Evolutionary conservation across 2,113 vertebrate genomes (phyloP).

Genomic region (Todiramphus saurophagus): DNA sequence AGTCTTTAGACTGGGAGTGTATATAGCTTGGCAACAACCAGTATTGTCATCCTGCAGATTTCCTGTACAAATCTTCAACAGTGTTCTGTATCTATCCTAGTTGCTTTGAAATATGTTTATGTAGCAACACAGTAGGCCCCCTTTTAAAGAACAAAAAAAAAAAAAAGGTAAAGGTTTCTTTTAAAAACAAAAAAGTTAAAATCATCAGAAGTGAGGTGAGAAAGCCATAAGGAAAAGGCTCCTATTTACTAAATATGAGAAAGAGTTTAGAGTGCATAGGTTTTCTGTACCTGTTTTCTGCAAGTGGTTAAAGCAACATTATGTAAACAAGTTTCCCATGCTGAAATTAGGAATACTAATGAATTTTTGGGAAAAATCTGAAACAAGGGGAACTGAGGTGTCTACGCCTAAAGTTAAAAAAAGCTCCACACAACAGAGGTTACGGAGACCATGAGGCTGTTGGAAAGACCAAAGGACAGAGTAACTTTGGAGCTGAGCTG

Average conservation of each 20-base stretch:
- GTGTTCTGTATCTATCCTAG: background rate
- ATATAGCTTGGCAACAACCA: background rate
- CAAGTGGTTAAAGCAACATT: background rate
- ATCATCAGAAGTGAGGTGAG: background rate
- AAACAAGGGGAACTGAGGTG: background rate
- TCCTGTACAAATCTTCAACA: background rate
- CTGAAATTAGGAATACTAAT: background rate
- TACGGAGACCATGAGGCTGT: background rate
- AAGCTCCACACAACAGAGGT: background rate
- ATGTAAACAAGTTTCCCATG: background rate
- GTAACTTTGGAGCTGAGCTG: background rate
- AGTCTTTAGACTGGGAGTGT: background rate
- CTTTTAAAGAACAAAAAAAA: too few species aligned
- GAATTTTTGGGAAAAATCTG: background rate
- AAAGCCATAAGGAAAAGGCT: background rate
- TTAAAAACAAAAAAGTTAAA: too few species aligned
- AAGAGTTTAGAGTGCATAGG: background rate
- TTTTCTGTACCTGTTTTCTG: background rate
- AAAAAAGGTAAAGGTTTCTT: too few species aligned
- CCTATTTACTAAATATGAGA: background rate
- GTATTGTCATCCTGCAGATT: background rate
- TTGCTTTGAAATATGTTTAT: background rate
- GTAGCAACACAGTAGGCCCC: background rate
- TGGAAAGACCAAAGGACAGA: background rate
- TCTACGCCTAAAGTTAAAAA: background rate